Evolutionary conservation across 2,113 vertebrate species (phyloP).

Genomic region (Seriola quinqueradiata): DNA sequence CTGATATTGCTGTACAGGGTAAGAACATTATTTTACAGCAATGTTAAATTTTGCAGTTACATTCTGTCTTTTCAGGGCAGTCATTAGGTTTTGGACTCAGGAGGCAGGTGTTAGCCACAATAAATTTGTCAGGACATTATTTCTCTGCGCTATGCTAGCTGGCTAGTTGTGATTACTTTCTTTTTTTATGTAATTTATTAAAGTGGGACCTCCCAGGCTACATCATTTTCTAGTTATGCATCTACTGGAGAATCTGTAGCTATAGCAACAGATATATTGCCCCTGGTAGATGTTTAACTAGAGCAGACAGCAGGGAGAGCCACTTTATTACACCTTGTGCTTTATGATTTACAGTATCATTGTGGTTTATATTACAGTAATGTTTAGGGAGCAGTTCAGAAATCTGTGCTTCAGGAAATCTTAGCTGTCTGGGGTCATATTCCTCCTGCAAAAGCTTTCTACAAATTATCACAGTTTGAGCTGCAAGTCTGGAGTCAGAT

Average conservation of each 20-base stretch:
- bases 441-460: slow-evolving; percentile 41
- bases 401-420: slow-evolving; percentile 51
- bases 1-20: slow-evolving; percentile 4
- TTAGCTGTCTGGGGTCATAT: slow-evolving; percentile 36
- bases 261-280: slow-evolving; percentile 79
- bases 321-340: slow-evolving; percentile 78
- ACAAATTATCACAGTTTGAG: slow-evolving; percentile 8
- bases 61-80: slow-evolving; percentile 2
- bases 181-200: slow-evolving; percentile 73
- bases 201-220: slow-evolving; percentile 73
- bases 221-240: slow-evolving; percentile 52
- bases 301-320: slow-evolving; percentile 76
- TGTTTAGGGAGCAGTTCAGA: slow-evolving; percentile 62
- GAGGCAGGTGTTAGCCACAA: slow-evolving; percentile 49
- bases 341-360: slow-evolving; percentile 73
- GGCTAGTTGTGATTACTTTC: slow-evolving; percentile 59
- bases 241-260: slow-evolving; percentile 67
- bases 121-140: slow-evolving; percentile 62
- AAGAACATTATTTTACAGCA: slow-evolving; percentile 36
- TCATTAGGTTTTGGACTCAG: slow-evolving; percentile 43
- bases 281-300: slow-evolving; percentile 80
- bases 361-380: slow-evolving; percentile 70
- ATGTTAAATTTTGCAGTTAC: slow-evolving; percentile 22
- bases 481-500: slow-evolving; percentile 31
- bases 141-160: slow-evolving; percentile 40